A percentile compares a stretch with the other conserved stretches of the same genome.
phyloP scores from a whole-genome alignment of 2,888 invertebrate species.

The Lepidocyrtinus sp. region DNA sequence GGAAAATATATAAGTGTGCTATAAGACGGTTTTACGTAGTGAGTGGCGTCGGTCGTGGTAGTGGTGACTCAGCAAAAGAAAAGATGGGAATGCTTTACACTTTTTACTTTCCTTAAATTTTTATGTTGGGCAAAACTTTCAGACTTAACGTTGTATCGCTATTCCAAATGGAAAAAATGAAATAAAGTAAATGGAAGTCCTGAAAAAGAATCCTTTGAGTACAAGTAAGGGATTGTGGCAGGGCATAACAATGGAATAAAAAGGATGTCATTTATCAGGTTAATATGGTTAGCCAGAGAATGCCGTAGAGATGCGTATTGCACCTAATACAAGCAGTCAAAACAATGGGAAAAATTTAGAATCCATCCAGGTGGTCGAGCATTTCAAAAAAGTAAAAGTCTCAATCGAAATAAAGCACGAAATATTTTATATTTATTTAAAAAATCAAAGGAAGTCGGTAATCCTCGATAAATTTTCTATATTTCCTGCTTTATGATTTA shows the following conservation, averaged over 20 bases:
- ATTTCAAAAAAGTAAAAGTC: no score
- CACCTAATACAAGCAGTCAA: no score
- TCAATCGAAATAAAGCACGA: no score
- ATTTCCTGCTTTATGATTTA: no score
- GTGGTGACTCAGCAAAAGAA: slow-evolving; percentile 55
- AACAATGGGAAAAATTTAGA: no score
- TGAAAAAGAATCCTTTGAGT: neutral
- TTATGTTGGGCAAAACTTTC: neutral
- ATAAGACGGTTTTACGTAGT: no score
- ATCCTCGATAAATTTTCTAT: no score
- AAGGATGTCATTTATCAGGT: neutral
- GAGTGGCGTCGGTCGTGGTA: slow-evolving; percentile 9
- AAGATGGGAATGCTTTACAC: neutral
- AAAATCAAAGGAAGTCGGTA: no score
- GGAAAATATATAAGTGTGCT: slow-evolving; percentile 15
- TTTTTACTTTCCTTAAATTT: neutral
- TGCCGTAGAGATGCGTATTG: no score
- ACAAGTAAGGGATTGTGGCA: neutral
- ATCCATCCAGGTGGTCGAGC: no score
- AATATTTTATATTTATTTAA: no score
- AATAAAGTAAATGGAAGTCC: neutral
- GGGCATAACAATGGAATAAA: neutral
- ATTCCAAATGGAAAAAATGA: neutral
- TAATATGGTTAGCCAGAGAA: neutral
- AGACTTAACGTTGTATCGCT: neutral